phyloP scores from a whole-genome alignment of 2,797 vertebrate genomes.

The Enteromius unitaeniatus region DNA sequence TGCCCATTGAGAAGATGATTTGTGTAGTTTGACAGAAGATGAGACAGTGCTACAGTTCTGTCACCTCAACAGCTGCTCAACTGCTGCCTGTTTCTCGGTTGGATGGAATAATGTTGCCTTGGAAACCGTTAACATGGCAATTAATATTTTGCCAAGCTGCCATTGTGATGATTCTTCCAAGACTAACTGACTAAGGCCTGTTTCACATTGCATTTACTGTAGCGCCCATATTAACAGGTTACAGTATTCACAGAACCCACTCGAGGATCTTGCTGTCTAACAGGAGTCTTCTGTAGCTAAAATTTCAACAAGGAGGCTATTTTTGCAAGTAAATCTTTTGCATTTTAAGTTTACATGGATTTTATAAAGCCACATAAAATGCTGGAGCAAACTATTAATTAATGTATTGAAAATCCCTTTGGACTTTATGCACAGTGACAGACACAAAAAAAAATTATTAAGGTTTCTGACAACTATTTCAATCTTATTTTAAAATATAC shows the following conservation, averaged over 20 bases:
- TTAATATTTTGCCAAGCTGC: conserved; percentile 39
- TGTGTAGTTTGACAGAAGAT: neutral
- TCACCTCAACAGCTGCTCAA: conserved; percentile 28
- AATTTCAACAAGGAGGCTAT: neutral
- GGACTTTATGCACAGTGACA: neutral
- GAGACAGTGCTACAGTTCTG: conserved; percentile 6
- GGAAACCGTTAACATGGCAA: conserved; percentile 44
- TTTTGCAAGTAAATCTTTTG: neutral
- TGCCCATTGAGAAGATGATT: neutral
- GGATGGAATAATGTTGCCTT: conserved; percentile 43
- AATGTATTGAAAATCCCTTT: neutral
- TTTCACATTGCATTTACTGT: conserved; percentile 6
- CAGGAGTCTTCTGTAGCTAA: neutral
- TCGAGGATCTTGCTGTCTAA: neutral
- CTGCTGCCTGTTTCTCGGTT: conserved; percentile 10
- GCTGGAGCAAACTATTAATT: neutral
- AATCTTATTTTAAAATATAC: too few relatives aligned
- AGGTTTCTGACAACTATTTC: neutral
- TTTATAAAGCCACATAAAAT: neutral
- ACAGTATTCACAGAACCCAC: neutral
- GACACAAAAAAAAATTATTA: neutral
- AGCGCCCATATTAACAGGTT: neutral
- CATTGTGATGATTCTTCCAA: conserved; percentile 24
- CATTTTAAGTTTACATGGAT: neutral
- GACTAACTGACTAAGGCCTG: conserved; percentile 28